A percentile compares a stretch with the other conserved stretches of the same genome.
phyloP scores from a whole-genome alignment of 2,797 vertebrate species.

The Sus cebifrons region DNA sequence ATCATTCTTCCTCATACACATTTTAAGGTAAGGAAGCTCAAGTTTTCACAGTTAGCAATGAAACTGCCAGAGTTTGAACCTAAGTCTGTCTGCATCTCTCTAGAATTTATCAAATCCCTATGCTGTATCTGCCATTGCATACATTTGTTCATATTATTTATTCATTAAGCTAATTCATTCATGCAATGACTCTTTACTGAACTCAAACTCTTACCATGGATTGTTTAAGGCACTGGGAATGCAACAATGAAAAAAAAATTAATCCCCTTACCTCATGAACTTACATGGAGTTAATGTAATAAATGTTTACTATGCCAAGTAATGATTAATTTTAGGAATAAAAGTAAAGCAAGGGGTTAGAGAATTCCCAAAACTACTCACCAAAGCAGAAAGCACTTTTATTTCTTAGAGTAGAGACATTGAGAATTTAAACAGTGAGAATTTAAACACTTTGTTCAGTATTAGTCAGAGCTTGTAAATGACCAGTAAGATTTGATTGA shows the following conservation, averaged over 20 bases:
- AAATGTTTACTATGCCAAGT: neutral
- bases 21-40: constrained; percentile 27
- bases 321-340: neutral
- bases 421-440: neutral
- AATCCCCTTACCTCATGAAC: neutral
- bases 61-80: neutral
- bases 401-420: neutral
- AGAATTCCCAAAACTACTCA: neutral
- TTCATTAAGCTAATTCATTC: neutral
- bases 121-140: neutral
- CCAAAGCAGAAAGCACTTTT: neutral
- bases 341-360: constrained; percentile 1
- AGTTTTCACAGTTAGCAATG: neutral
- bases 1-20: neutral
- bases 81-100: neutral
- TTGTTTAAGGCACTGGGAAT: neutral
- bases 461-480: neutral
- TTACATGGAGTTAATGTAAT: neutral
- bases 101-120: neutral
- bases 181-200: neutral
- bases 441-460: neutral
- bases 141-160: neutral
- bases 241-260: neutral
- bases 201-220: neutral
- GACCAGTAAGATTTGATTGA: neutral